Base-by-base conservation (phyloP, 2,113 vertebrate genomes). In the Cnemophilus loriae region DNA sequence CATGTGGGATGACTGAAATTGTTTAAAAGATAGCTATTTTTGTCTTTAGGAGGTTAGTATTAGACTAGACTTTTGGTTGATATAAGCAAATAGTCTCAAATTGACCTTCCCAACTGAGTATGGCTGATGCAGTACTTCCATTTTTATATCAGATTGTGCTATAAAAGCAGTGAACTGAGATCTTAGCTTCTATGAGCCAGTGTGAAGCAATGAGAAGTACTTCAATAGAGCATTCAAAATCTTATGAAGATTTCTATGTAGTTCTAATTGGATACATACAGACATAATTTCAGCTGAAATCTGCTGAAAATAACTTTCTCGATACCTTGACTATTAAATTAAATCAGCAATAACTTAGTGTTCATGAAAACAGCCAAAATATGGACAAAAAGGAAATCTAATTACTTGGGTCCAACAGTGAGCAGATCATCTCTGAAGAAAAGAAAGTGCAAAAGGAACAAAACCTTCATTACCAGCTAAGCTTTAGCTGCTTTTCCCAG, bases 321-420 rank as follows among this genome's bases (percentile, higher is more conserved):
- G 35, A 28, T 59, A 83, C 70, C 57, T 79, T 90, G 57, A 86
- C 37, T 86, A 44, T 88, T 95, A 89, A 96, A 87, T 47, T 18
- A 95, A 97, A 95, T 93, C 93, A 92, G 39, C 49, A 82, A 49
- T 84, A 83, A 68, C 50, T 75, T 13, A 87, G 22, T 76, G 59
- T 42, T 96, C 73, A 69, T 77, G 60, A 95, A 95, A 95, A 76
- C 2, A 90, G 60, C 13, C 32, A 64, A 93, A 95, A 90, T 73
- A 92, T 57, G 63, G 80, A 86, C 59, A 42, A 84, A 73, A 49
- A 75, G 26, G 69, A 95, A 86, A 97, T 90, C 82, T 10, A 90
- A 86, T 94, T 89, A 65, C 77, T 94, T 91, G 41, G 39, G 88
- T 93, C 88, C 63, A 94, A 82, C 87, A 94, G 89, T 67, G 80